These are phyloP conservation scores for Lagodon rhomboides DNA, from an alignment of 2,797 vertebrate genomes.

Conservation along the genomic window DNA sequence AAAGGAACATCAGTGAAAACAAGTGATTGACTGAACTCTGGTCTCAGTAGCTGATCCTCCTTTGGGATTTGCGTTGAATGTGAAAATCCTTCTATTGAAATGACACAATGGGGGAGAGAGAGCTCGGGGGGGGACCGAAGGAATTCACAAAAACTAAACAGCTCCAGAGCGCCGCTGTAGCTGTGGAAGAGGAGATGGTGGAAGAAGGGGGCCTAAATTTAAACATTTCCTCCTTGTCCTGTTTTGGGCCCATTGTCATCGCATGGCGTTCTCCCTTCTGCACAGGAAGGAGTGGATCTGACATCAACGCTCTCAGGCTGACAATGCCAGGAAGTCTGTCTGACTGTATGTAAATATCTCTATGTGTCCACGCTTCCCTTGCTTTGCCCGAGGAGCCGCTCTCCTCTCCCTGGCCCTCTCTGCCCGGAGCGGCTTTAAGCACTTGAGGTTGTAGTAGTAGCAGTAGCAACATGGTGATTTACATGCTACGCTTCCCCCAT, in stretches of 20 bases:
- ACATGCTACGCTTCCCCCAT: constrained; percentile 64
- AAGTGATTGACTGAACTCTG: constrained; percentile 83
- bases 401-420: constrained; percentile 42
- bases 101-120: constrained; percentile 83
- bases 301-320: constrained; percentile 85
- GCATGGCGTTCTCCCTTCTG: constrained; percentile 83
- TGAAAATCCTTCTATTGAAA: constrained; percentile 85
- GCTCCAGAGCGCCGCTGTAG: constrained; percentile 55
- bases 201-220: constrained; percentile 84
- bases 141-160: constrained; percentile 83
- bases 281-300: constrained; percentile 90
- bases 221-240: constrained; percentile 88
- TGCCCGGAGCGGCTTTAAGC: constrained; percentile 20
- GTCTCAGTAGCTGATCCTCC: constrained; percentile 79
- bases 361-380: constrained; percentile 82
- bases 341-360: constrained; percentile 89
- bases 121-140: constrained; percentile 68
- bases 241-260: constrained; percentile 87
- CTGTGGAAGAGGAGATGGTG: constrained; percentile 82
- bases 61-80: constrained; percentile 83
- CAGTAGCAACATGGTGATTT: constrained; percentile 62
- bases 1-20: constrained; percentile 67
- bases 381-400: constrained; percentile 65
- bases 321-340: constrained; percentile 89
- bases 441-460: constrained; percentile 42